Evolutionary conservation across 2,888 invertebrate genomes (phyloP).

Genomic region (Sycophila texana): DNA sequence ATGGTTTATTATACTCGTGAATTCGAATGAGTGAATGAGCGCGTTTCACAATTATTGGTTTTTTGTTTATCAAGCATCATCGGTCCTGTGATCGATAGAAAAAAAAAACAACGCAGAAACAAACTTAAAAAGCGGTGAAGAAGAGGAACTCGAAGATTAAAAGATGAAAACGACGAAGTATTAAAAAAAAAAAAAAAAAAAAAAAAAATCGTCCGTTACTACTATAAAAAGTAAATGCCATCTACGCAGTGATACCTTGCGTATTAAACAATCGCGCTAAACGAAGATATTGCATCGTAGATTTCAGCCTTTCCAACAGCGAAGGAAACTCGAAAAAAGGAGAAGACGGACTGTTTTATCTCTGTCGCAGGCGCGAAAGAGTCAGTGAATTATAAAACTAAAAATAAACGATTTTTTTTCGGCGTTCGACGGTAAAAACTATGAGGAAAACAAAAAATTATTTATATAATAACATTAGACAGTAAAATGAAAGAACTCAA

Average conservation of each 20-base stretch:
- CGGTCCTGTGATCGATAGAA: conserved; percentile 30
- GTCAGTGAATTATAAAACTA: conserved; percentile 24
- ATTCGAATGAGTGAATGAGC: too few relatives aligned
- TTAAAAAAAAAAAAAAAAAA: conserved; percentile 16
- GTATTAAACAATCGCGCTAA: too few relatives aligned
- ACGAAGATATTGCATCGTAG: neutral
- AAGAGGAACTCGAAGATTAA: neutral
- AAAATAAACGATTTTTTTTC: conserved; percentile 27
- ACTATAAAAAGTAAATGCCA: conserved; percentile 50
- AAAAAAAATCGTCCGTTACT: conserved; percentile 8
- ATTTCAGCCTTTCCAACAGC: neutral
- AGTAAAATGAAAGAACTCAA: conserved; percentile 26
- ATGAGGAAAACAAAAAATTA: neutral
- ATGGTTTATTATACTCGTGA: neutral
- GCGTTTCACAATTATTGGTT: too few relatives aligned
- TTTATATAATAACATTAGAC: neutral
- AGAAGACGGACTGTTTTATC: conserved; percentile 13
- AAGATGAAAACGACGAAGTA: neutral
- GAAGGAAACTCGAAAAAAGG: conserved; percentile 15
- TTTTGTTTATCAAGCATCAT: conserved; percentile 5
- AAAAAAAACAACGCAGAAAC: neutral
- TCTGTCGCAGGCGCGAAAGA: conserved; percentile 1
- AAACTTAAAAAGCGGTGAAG: conserved; percentile 18
- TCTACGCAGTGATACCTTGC: conserved; percentile 27
- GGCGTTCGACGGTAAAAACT: neutral